Conservation (phyloP, 1,140 invertebrate genomes). For the Palaemon carinicauda region DNA sequence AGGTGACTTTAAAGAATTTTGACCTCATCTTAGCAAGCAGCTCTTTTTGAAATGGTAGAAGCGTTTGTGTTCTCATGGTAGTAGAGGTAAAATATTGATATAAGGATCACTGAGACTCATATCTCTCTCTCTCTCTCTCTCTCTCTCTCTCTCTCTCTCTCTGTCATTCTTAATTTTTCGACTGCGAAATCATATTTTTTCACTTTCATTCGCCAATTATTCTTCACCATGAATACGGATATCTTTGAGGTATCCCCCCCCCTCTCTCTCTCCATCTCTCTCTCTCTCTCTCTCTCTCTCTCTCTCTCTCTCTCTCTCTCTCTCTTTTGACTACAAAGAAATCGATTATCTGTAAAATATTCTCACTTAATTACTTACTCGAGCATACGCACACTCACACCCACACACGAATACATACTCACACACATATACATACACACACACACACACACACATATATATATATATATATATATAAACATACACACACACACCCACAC, state of each 20-base stretch:
- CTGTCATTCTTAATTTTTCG: neutral
- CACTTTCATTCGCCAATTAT: no score
- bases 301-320: neutral
- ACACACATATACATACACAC: neutral
- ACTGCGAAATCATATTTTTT: no score
- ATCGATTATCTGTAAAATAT: no score
- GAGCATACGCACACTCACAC: neutral
- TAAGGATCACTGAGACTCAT: no score
- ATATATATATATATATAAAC: neutral
- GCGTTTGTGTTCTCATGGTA: no score
- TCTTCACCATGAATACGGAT: no score
- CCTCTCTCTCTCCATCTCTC: neutral
- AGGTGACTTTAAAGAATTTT: no score
- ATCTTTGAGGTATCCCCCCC: neutral
- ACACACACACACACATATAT: neutral
- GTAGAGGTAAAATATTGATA: no score
- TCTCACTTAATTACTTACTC: no score
- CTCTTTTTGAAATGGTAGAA: no score
- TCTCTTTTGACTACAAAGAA: neutral
- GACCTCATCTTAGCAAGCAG: no score
- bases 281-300: neutral
- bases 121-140: neutral
- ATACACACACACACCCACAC: neutral
- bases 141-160: neutral
- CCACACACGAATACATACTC: neutral